Percentiles rank a stretch among this genome's conserved stretches.
These are phyloP conservation scores for Patella pellucida DNA, from an alignment of 2,888 invertebrate species.

Conservation along the genomic window DNA sequence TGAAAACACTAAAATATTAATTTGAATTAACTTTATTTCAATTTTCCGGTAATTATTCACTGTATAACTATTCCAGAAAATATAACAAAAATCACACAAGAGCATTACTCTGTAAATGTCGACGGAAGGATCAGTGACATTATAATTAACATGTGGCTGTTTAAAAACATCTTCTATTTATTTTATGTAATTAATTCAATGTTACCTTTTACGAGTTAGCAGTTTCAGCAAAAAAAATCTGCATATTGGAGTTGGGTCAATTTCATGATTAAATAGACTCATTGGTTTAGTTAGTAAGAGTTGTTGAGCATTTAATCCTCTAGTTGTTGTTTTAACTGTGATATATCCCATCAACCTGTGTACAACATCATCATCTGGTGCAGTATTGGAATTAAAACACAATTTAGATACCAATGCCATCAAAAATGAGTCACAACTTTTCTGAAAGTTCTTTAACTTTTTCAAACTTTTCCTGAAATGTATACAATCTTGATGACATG, in stretches of 20 bases:
- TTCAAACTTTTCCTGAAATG: constrained; percentile 32
- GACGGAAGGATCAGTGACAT: too few relatives aligned
- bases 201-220: constrained; percentile 54
- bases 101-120: too few relatives aligned
- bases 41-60: neutral
- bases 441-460: constrained; percentile 43
- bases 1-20: too few relatives aligned
- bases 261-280: constrained; percentile 52
- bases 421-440: constrained; percentile 50
- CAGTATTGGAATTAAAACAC: constrained; percentile 44
- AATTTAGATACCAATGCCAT: constrained; percentile 57
- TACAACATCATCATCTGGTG: constrained; percentile 47
- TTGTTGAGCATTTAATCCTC: constrained; percentile 11
- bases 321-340: constrained; percentile 27
- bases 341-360: constrained; percentile 47
- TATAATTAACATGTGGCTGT: too few relatives aligned
- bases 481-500: neutral
- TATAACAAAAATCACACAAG: neutral
- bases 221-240: constrained; percentile 60
- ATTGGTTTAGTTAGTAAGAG: constrained; percentile 42
- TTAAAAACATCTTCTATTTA: too few relatives aligned
- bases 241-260: constrained; percentile 62
- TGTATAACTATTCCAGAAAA: neutral
- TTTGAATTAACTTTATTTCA: too few relatives aligned
- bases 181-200: neutral